Conservation (phyloP, 2,113 vertebrate genomes). For the Gobio gobio region DNA sequence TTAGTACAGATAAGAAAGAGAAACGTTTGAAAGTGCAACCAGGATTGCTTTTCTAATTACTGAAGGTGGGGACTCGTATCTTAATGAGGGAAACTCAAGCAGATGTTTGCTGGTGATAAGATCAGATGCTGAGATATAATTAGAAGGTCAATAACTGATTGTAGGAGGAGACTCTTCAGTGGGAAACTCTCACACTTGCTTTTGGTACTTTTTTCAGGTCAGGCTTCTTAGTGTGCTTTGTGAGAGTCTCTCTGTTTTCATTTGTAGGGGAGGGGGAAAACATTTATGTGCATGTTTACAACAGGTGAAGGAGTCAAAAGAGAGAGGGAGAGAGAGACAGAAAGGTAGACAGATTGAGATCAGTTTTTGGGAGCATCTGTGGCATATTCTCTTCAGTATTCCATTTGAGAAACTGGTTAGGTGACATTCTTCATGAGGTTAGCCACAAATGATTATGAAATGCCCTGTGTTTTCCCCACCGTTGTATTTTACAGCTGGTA, state of each 20-base stretch:
- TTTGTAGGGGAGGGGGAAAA: constrained; percentile 17
- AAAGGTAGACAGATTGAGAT: background rate
- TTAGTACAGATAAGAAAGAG: background rate
- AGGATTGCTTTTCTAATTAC: background rate
- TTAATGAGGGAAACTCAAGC: constrained; percentile 10
- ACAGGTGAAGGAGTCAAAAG: background rate
- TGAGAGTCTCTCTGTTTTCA: constrained; percentile 11
- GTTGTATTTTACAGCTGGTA: background rate
- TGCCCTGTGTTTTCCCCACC: constrained; percentile 1
- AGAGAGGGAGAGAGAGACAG: background rate
- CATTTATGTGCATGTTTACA: background rate
- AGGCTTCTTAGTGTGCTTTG: background rate
- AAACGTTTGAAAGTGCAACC: background rate
- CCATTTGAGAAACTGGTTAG: background rate
- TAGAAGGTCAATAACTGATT: constrained; percentile 21
- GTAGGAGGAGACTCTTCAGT: background rate
- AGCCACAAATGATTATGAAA: constrained; percentile 21
- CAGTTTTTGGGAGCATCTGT: background rate
- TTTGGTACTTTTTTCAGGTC: constrained; percentile 43
- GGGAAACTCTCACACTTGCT: constrained; percentile 28
- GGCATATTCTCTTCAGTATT: background rate
- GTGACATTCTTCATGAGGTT: constrained; percentile 6
- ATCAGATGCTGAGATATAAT: background rate
- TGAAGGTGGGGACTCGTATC: background rate
- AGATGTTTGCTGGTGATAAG: background rate